These are phyloP conservation scores for Melanotaenia nigrans DNA, from an alignment of 2,797 vertebrate genomes.

Conservation along the genomic window DNA sequence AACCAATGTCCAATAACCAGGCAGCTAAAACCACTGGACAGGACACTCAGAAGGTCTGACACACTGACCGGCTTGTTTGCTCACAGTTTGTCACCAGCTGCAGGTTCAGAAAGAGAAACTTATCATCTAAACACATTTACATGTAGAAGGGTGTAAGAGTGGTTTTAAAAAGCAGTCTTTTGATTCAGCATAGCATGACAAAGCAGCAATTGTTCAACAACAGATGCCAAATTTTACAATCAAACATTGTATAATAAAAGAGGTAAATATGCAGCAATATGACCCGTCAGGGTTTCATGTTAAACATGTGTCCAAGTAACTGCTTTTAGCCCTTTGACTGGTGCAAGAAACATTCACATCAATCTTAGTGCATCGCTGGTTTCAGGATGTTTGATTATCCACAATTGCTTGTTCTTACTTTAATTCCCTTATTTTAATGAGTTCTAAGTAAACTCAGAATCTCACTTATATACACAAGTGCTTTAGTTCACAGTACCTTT, in stretches of 20 bases:
- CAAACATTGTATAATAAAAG: slow-evolving; percentile 69
- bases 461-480: slow-evolving; percentile 49
- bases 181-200: slow-evolving; percentile 70
- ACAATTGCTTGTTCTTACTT: slow-evolving; percentile 50
- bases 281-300: slow-evolving; percentile 62
- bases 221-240: slow-evolving; percentile 63
- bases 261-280: slow-evolving; percentile 78
- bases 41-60: slow-evolving; percentile 56
- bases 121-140: slow-evolving; percentile 57
- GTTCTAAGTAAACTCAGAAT: slow-evolving; percentile 49
- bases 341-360: slow-evolving; percentile 76
- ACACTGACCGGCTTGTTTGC: slow-evolving; percentile 40
- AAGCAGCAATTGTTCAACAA: slow-evolving; percentile 71
- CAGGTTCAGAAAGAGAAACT: slow-evolving; percentile 50
- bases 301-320: slow-evolving; percentile 64
- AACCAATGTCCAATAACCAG: slow-evolving; percentile 52
- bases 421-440: slow-evolving; percentile 43
- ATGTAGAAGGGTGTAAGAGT: slow-evolving; percentile 50
- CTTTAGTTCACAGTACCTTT: slow-evolving; percentile 71
- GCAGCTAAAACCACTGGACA: slow-evolving; percentile 54
- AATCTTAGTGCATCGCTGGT: slow-evolving; percentile 74
- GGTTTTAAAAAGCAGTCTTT: slow-evolving; percentile 60
- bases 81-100: slow-evolving; percentile 41
- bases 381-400: slow-evolving; percentile 69
- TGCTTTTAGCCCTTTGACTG: slow-evolving; percentile 79